Base-by-base conservation (phyloP, 2,797 vertebrate species). In the Cyclopterus lumpus region DNA sequence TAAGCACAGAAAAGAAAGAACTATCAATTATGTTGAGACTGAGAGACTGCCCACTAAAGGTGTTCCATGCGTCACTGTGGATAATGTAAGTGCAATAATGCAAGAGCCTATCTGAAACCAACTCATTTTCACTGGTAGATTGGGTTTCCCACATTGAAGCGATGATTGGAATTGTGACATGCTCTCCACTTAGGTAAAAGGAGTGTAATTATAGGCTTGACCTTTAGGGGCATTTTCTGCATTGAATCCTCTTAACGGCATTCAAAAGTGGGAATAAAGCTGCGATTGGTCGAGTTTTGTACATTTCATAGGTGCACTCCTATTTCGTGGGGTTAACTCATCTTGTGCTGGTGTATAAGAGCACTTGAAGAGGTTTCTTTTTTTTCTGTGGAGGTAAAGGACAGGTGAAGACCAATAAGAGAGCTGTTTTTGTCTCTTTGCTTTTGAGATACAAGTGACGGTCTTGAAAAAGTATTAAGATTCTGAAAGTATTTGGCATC, bases 171-270 rank as follows among this genome's bases (percentile, higher is more conserved):
- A 89, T 88, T 79, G 77, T 79, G 82, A 80, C 82, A 81, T 36
- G 63, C 75, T 84, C 74, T 83, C 62, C 75, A 85, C 85, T 86
- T 82, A 81, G 67, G 81, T 87, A 90, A 84, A 89, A 90, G 51
- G 36, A 77, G 62, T 77, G 80, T 83, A 89, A 92, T 91, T 88
- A 91, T 77, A 71, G 74, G 32, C 54, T 84, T 89, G 84, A 88
- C 89, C 89, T 89, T 91, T 75, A 26, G 30, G 80, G 80, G 79
- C 80, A 84, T 63, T 86, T 72, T 65, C 64, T 70, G 77, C 48
- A 77, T 64, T 3, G 22, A 61, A 82, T 85, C 65, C 70, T 72
- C 75, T 79, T 81, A 82, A 74, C 66, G 48, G 64, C 44, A 68
- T 80, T 87, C 80, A 80, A 75, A 86, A 88, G 70, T 87, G 81